These are phyloP conservation scores for Columba janthina DNA, from an alignment of 2,113 vertebrate species.

Conservation along the genomic window DNA sequence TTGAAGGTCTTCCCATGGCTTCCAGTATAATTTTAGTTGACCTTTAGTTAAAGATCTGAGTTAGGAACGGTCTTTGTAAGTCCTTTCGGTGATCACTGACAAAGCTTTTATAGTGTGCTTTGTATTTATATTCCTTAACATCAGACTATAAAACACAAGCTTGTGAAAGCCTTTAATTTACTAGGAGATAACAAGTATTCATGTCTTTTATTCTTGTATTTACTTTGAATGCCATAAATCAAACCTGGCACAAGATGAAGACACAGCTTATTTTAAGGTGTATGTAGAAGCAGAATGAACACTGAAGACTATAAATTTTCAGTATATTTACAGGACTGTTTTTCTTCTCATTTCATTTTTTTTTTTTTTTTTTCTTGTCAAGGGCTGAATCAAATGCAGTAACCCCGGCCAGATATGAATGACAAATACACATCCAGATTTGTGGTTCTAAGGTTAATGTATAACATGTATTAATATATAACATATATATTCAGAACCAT, in stretches of 20 bases:
- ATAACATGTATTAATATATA: neutral
- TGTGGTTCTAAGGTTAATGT: neutral
- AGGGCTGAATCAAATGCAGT: neutral
- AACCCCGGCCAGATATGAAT: neutral
- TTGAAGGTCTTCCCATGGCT: neutral
- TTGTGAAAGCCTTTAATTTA: constrained; percentile 44
- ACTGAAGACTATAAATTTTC: neutral
- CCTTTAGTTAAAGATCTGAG: neutral
- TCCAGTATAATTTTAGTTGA: neutral
- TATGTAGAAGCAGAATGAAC: neutral
- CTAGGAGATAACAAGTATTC: neutral
- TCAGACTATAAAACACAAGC: constrained; percentile 5
- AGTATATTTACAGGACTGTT: neutral
- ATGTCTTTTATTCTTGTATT: neutral
- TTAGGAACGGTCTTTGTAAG: neutral
- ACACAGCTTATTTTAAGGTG: neutral
- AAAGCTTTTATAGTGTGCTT: neutral
- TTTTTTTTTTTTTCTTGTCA: neutral
- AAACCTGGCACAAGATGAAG: neutral
- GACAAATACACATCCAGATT: neutral
- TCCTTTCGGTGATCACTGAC: neutral
- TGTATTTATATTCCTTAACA: constrained; percentile 25
- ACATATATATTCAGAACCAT: neutral
- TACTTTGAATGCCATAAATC: constrained; percentile 5
- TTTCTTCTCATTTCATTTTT: neutral